Base-by-base conservation (phyloP, 2,888 invertebrate genomes). In the Leucophora obtusa region DNA sequence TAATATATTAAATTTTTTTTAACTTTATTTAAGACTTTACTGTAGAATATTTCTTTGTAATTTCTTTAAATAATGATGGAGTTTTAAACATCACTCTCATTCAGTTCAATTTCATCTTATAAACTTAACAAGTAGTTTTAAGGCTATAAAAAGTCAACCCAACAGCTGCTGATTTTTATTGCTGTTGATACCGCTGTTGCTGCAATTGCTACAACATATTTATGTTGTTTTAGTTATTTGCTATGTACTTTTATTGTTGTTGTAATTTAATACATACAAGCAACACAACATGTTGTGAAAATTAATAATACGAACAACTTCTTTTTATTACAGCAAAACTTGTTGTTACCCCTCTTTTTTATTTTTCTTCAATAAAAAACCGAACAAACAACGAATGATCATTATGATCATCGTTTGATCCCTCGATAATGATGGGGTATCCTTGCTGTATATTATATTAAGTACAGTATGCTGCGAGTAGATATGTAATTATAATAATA, bases 341-440 rank as follows among this genome's bases (percentile, higher is more conserved):
- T 47, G 66, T 78, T 77, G 56, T 47, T 50, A 56, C 66, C 77
- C 71, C 65, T 71, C 17, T 15, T 18, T 47, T 54, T 56, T 54
- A 58, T 28, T 28, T 28, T 7, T 28, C 28, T 7, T 6, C 2
- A 21, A 21, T 10, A 38, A 38, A 38, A 38, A 47, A 47, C 43
- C 5, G 28, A 6, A 28, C 28, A 28, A 28, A 11, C n/a, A 47
- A 47, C 43, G n/a, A 5, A 53, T 51, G 62, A 76, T 60, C 47
- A 54, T 73, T 17, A 70, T 59, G 77, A 81, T 81, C 72, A 77
- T 73, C 58, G 65, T 66, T 54, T 80, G 72, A 80, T 80, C 76
- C 65, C 69, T 50, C 15, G 14, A 63, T 74, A 60, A 74, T 43
- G 38, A 56, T 60, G 54, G 70, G 60, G 65, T 28, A 28, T 65